phyloP scores from a whole-genome alignment of 2,888 invertebrate species.

The Onchidella celtica region DNA sequence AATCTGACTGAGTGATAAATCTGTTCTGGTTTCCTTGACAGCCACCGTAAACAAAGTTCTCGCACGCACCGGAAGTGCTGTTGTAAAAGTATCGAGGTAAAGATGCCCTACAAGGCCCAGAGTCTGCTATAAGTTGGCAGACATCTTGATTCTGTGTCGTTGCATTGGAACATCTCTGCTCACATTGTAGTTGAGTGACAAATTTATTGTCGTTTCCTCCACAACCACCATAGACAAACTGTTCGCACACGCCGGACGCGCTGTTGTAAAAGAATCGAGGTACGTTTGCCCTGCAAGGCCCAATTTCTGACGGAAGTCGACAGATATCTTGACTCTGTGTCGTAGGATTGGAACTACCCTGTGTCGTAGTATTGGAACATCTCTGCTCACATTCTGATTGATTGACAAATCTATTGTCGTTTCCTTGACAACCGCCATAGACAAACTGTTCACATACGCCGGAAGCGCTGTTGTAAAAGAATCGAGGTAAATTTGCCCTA shows the following conservation, averaged over 20 bases:
- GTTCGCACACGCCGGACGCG: not conserved
- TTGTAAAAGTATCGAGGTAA: constrained; percentile 60
- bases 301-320: not conserved
- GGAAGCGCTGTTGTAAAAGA: constrained; percentile 88
- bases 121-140: too few relatives aligned
- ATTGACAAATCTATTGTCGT: constrained; percentile 88
- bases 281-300: not conserved
- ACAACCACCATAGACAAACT: constrained; percentile 35
- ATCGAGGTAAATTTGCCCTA: constrained; percentile 81
- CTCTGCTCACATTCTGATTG: too few relatives aligned
- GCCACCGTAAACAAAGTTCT: constrained; percentile 18
- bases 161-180: not conserved
- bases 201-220: constrained; percentile 37
- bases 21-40: constrained; percentile 37
- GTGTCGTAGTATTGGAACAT: too few relatives aligned
- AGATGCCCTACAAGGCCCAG: constrained; percentile 64
- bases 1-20: not conserved
- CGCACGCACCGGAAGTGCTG: not conserved
- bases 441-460: constrained; percentile 88
- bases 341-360: too few relatives aligned
- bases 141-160: too few relatives aligned
- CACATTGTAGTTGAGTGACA: not conserved
- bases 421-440: constrained; percentile 88
- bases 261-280: not conserved
- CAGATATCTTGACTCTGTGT: not conserved